Evolutionary conservation across 2,888 invertebrate genomes (phyloP), one percentile per base, ranked within the genome.

Genomic region (Microchrysa polita): DNA sequence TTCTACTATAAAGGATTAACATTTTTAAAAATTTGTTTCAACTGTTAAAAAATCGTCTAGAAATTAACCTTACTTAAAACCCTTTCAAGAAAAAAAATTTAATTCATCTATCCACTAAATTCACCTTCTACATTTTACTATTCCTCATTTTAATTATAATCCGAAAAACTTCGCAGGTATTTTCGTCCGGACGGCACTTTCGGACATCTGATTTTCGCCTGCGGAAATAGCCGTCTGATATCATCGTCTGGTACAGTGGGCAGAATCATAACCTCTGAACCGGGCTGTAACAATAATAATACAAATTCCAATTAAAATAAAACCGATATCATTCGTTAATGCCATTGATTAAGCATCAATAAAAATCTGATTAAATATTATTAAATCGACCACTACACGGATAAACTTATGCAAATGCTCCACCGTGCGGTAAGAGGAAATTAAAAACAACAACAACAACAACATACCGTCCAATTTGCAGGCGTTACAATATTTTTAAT

Each of bases 401-500:
- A 48, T 4, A 22, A 1, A 73, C 23, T 20, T 14, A 23, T 14
- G 4, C n/a, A 27, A 18, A 12, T 61, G 59, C 9, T 34, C 48
- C 48, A 48, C 12, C 12, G n/a, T n/a, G n/a, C n/a, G 12, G 14
- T 12, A 48, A 48, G n/a, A n/a, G 5, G 16, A 48, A n/a, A 34
- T 34, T 2, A 34, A 48, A 73, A 73, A 84, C n/a, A n/a, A n/a
- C n/a, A n/a, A n/a, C n/a, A n/a, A n/a, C n/a, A n/a, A n/a, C n/a
- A n/a, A n/a, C 87, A 86, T 85, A 93, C 93, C 85, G 89, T 88
- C 95, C 96, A 95, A 83, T 94, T 92, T 23, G 91, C 95, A 20
- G 95, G 95, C 5, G 95, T 96, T 7, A 94, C 95, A 73, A 93
- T 88, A 75, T 92, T 87, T 78, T 91, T 90, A 72, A 88, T 84